Evolutionary conservation across 30 jellyfish, hydroid and myxozoan genomes (phyloP).

Genomic region (Aurelia aurita): DNA sequence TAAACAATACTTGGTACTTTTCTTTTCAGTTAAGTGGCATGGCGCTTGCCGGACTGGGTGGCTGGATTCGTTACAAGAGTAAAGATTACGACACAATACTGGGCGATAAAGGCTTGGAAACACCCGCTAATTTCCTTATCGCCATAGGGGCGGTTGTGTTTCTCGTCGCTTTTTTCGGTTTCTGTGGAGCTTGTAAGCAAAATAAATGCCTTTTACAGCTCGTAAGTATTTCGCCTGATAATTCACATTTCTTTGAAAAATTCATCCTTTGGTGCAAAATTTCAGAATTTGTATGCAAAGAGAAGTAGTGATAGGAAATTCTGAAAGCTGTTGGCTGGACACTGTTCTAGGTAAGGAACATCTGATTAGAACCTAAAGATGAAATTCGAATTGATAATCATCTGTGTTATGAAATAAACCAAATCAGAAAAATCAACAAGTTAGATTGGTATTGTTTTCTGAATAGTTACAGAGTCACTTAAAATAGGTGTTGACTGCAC

Average conservation of each 20-base stretch:
- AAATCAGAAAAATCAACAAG: too few species aligned
- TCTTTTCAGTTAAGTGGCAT: constrained; percentile 11
- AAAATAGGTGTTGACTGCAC: not conserved
- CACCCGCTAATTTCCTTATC: constrained; percentile 22
- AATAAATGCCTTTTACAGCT: constrained; percentile 18
- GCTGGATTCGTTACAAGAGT: constrained; percentile 36
- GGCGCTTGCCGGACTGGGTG: constrained; percentile 12
- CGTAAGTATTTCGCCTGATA: not conserved
- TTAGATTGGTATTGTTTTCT: too few species aligned
- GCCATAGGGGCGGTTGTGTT: constrained; percentile 11
- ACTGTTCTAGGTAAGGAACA: too few species aligned
- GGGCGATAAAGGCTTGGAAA: constrained; percentile 11
- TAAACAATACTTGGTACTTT: too few species aligned
- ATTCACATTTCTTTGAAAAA: not conserved
- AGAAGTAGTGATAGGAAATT: too few species aligned
- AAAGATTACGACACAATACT: constrained; percentile 20
- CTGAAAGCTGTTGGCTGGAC: too few species aligned
- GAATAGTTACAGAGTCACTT: too few species aligned
- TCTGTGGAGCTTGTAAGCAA: constrained; percentile 32
- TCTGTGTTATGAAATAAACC: too few species aligned
- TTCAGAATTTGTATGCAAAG: not conserved
- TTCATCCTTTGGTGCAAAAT: not conserved
- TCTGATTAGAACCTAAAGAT: too few species aligned
- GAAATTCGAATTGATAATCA: too few species aligned
- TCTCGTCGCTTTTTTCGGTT: constrained; percentile 29